Base-by-base conservation (phyloP, 2,888 invertebrate species). In the Crepidodera aurea region DNA sequence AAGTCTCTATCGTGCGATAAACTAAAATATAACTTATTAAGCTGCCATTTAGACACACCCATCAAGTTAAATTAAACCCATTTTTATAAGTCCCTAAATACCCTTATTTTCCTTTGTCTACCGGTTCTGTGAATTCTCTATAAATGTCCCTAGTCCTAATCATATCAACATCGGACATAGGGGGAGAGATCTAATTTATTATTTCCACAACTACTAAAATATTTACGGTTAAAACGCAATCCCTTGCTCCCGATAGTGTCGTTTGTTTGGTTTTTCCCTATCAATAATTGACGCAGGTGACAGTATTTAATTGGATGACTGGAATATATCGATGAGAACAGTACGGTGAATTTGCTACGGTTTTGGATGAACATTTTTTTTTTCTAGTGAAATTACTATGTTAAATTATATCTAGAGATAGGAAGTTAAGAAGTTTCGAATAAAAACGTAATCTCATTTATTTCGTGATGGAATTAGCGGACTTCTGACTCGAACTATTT, bases 191-290 rank as follows among this genome's bases (percentile, higher is more conserved):
- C 67, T 64, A 65, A 67, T 67, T 67, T 63, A 65, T 62, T 67
- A 63, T 67, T 65, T 60, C 60, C 63, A 62, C 56, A 55, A 58
- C 67, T 65, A 51, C 64, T 67, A 63, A 65, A 67, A 65, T 67
- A 67, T 67, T 65, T 67, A 67, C 54, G 58, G 48, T 56, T 50
- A 40, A 65, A 65, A 62, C 62, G 60, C 67, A 62, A 66, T 64
- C 64, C 64, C 42, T 62, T 42, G 42, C 51, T 55, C 57, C 63
- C 42, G 18, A 10, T 34, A 37, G 37, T 12, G 54, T 12, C 29
- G 53, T 40, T 8, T 16, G 29, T 39, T 37, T 44, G 34, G 48
- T 42, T 58, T 27, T 48, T 53, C 18, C 19, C 42, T 10, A 25
- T 40, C 19, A 32, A 51, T 58, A 62, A 40, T 40, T 54, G 50